Conservation (phyloP, 2,797 vertebrate genomes). For the Chaenodraco wilsoni region DNA sequence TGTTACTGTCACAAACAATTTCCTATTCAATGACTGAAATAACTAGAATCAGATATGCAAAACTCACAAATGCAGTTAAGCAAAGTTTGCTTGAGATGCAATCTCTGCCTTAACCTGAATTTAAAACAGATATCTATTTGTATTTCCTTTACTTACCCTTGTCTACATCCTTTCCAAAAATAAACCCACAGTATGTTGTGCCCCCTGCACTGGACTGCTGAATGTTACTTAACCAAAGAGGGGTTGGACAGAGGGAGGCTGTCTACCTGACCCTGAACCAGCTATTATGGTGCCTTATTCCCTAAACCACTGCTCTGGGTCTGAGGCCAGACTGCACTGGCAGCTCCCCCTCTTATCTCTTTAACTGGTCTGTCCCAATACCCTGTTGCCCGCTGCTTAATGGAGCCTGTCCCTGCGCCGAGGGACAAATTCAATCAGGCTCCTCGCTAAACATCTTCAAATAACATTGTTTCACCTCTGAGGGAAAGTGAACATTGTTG, state of each 20-base stretch:
- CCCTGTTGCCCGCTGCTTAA: constrained; percentile 79
- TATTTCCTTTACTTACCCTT: constrained; percentile 17
- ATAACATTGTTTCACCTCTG: constrained; percentile 60
- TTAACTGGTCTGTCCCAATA: constrained; percentile 77
- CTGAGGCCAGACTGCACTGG: constrained; percentile 74
- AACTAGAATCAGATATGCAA: constrained; percentile 65
- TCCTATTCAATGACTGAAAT: constrained; percentile 62
- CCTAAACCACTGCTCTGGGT: constrained; percentile 78
- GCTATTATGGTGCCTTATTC: constrained; percentile 83
- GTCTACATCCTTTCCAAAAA: constrained; percentile 9
- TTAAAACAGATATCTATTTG: constrained; percentile 13
- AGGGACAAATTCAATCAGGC: constrained; percentile 76
- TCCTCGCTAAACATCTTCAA: constrained; percentile 70
- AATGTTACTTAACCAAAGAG: constrained; percentile 82
- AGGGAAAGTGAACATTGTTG: constrained; percentile 46
- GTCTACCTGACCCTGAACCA: constrained; percentile 82
- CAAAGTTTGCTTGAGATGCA: constrained; percentile 42
- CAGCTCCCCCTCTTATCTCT: constrained; percentile 69
- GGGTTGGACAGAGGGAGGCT: constrained; percentile 72
- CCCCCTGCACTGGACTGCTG: constrained; percentile 49
- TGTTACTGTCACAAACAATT: constrained; percentile 80
- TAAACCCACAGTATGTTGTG: not conserved
- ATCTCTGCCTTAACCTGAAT: constrained; percentile 10
- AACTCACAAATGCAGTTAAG: constrained; percentile 53
- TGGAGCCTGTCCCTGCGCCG: constrained; percentile 69